Evolutionary conservation across 2,113 vertebrate species (phyloP), one percentile per base, ranked within the genome.

Genomic region (Heterotis niloticus): DNA sequence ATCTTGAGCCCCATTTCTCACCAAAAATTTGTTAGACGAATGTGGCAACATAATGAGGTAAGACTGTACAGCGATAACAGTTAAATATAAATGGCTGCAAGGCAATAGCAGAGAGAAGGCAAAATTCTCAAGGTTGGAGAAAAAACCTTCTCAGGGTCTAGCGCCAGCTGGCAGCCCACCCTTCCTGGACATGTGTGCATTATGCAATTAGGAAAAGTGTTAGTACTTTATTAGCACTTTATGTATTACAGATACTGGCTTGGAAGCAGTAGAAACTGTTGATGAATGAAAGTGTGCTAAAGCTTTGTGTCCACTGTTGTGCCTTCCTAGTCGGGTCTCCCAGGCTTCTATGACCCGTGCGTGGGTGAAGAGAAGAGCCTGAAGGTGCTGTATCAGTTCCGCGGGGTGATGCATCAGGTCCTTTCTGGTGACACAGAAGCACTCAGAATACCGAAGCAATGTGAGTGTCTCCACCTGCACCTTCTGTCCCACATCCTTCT

Each of bases 391-490:
- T 99, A 99, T 91, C 96, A 99, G 91, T 99, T 99, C 92, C 93
- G 95, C 24, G 98, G 98, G 13, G 96, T 96, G 83, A 93, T 99
- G 87, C 98, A 99, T 84, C 98, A 99, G 88, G 97, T 99, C 87
- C 93, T 96, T 90, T 94, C 94, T 5, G 92, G 91, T 57, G 97
- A 99, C 90, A 88, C 87, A 0, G 97, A 99, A 89, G 90, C 96
- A 78, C 96, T 99, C 84, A 94, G 97, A 94, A 98, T 99, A 98
- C 98, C 98, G 91, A 99, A 98, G 95, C 98, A 99, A 89, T 99
- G 98, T 99, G 84, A 95, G 96, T 93, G 28, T 0, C 26, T 24
- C 66, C 23, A 18, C 16, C 3, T 59, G 20, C 64, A 23, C n/a
- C 34, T 44, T 2, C 23, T 20, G 10, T 16, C 28, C 12, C 5